Percentiles rank a stretch among this genome's conserved stretches.
Evolutionary conservation across 2,797 vertebrate species (phyloP).

Genomic region (Gallinago nigripennis): DNA sequence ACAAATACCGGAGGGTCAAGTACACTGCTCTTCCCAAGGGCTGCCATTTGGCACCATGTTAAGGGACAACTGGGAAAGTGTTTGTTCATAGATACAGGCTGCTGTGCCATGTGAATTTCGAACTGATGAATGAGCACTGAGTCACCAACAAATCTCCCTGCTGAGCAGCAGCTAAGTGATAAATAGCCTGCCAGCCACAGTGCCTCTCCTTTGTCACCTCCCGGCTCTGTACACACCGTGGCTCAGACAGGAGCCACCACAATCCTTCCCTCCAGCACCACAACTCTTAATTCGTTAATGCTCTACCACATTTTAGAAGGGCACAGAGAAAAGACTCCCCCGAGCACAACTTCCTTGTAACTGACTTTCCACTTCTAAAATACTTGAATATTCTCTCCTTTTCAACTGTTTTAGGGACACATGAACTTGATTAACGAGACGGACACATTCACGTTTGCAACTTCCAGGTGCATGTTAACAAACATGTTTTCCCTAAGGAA

Average conservation of each 20-base stretch:
- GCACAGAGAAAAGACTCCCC: not conserved
- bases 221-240: not conserved
- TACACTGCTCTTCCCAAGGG: not conserved
- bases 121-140: not conserved
- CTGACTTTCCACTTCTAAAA: not conserved
- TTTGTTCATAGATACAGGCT: not conserved
- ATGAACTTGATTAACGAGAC: not conserved
- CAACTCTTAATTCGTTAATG: not conserved
- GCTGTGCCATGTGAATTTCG: not conserved
- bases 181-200: not conserved
- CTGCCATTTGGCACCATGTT: not conserved
- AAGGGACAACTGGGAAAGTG: not conserved
- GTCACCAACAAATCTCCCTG: not conserved
- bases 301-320: not conserved
- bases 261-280: not conserved
- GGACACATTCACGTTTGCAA: fast-evolving
- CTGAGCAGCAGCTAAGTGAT: conserved; percentile 31
- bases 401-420: not conserved
- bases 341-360: not conserved
- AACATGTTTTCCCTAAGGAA: not conserved
- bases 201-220: not conserved
- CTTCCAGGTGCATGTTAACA: not conserved
- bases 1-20: not conserved
- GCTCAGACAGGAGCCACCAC: not conserved
- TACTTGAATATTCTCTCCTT: not conserved